Conservation (phyloP, 2,888 invertebrate genomes). For the Philhelius pedissequus region DNA sequence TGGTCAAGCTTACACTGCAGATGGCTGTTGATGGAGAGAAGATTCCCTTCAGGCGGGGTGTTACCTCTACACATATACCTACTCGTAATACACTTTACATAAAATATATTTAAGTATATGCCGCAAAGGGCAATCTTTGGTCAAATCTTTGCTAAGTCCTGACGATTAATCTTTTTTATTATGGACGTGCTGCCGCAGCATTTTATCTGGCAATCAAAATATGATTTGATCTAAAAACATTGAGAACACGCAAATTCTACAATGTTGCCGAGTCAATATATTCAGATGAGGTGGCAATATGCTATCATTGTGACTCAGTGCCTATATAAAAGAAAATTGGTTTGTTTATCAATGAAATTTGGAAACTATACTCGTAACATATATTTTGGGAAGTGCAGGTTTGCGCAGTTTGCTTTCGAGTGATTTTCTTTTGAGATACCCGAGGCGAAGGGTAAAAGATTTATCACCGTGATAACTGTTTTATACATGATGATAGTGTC, state of each 20-base stretch:
- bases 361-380: not conserved
- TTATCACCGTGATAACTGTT: not conserved
- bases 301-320: not conserved
- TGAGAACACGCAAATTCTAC: not conserved
- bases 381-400: not conserved
- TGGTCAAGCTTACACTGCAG: slow-evolving; percentile 45
- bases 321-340: not conserved
- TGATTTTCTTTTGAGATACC: not conserved
- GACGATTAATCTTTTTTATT: slow-evolving; percentile 44
- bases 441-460: not conserved
- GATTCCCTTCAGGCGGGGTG: slow-evolving; percentile 8
- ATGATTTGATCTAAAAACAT: not conserved
- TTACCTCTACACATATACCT: not conserved
- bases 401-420: not conserved
- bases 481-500: not conserved
- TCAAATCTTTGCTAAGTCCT: slow-evolving; percentile 33
- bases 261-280: not conserved
- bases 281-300: slow-evolving; percentile 44
- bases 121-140: not conserved
- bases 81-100: not conserved
- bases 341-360: not conserved
- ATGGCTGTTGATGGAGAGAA: slow-evolving; percentile 50
- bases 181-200: slow-evolving; percentile 10
- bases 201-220: slow-evolving; percentile 37
- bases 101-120: not conserved